A percentile compares a stretch with the other conserved stretches of the same genome.
Conservation (phyloP, 2,113 vertebrate genomes). For the Ammodytes dubius region DNA sequence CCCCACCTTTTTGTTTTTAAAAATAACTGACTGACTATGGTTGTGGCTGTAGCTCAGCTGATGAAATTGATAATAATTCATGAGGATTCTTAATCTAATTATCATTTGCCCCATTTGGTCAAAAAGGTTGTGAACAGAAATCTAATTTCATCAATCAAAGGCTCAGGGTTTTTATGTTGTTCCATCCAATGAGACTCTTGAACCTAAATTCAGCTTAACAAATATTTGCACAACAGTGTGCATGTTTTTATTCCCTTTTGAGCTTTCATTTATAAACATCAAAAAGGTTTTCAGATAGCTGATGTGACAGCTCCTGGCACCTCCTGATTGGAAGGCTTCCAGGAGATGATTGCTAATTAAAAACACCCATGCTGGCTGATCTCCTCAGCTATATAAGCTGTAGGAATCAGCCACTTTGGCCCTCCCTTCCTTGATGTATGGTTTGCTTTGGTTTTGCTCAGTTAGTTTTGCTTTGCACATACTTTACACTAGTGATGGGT, state of each 20-base stretch:
- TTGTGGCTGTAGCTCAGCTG: not conserved
- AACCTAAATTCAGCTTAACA: not conserved
- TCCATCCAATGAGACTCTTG: constrained; percentile 4
- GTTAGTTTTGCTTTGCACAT: too few relatives aligned
- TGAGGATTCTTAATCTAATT: not conserved
- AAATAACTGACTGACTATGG: not conserved
- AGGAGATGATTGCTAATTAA: too few relatives aligned
- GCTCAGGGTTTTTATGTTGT: not conserved
- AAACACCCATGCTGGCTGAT: too few relatives aligned
- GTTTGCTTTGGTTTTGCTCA: too few relatives aligned
- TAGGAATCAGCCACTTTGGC: too few relatives aligned
- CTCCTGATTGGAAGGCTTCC: too few relatives aligned
- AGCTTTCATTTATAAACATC: not conserved
- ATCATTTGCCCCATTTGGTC: not conserved
- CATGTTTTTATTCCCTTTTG: constrained; percentile 1
- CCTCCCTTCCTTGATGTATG: too few relatives aligned
- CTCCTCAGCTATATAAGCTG: too few relatives aligned
- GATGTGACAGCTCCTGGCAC: not conserved
- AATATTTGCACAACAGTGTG: not conserved
- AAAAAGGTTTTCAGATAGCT: not conserved
- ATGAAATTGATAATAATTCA: not conserved
- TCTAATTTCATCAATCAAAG: not conserved
- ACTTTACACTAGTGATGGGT: too few relatives aligned
- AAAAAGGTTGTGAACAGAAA: not conserved
- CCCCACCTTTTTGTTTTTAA: not conserved